A percentile compares a stretch with the other conserved stretches of the same genome.
Conservation (phyloP, 30 jellyfish, hydroid and myxozoan species). For the Turritopsis rubra region DNA sequence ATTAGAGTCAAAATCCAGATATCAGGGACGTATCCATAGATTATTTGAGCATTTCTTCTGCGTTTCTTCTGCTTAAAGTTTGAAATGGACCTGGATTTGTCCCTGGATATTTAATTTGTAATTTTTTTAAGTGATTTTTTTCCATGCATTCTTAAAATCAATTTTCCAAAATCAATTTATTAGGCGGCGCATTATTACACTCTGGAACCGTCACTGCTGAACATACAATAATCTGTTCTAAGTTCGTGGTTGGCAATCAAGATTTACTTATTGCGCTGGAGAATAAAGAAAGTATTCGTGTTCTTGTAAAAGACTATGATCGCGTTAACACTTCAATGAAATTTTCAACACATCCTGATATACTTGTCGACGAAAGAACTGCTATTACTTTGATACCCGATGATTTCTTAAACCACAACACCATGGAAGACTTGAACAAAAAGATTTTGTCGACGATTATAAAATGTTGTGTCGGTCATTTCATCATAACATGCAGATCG, state of each 20-base stretch:
- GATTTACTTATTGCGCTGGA: slow-evolving; percentile 54
- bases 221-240: slow-evolving; percentile 52
- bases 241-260: slow-evolving; percentile 34
- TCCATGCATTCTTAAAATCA: too few relatives aligned
- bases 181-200: neutral
- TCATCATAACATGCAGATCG: neutral
- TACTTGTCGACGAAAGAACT: slow-evolving; percentile 57
- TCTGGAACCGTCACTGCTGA: slow-evolving; percentile 32
- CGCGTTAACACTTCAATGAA: neutral
- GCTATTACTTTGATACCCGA: slow-evolving; percentile 34
- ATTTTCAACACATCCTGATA: slow-evolving; percentile 51
- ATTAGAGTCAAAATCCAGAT: too few relatives aligned
- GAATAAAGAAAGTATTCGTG: slow-evolving; percentile 34
- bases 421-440: neutral
- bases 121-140: too few relatives aligned
- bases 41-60: too few relatives aligned
- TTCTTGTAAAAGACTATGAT: slow-evolving; percentile 45
- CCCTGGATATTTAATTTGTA: too few relatives aligned
- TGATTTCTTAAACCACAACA: neutral
- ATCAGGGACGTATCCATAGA: too few relatives aligned
- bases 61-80: too few relatives aligned
- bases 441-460: slow-evolving; percentile 24
- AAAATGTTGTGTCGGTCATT: slow-evolving; percentile 30
- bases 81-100: too few relatives aligned
- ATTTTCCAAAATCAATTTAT: too few relatives aligned